phyloP scores from a whole-genome alignment of 2,113 vertebrate genomes.

The Arvicanthis niloticus region DNA sequence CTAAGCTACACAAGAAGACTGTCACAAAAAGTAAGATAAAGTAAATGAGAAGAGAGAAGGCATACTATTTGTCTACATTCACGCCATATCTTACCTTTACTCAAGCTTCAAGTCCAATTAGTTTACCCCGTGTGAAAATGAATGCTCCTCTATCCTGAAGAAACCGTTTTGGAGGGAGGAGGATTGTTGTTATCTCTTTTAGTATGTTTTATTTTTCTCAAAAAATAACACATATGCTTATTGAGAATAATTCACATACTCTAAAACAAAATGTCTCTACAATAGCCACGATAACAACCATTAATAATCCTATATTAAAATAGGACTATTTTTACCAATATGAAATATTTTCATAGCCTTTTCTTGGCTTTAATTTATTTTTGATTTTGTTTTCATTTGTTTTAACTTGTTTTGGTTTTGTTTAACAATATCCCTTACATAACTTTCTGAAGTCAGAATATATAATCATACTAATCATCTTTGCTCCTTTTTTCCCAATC shows the following conservation, averaged over 20 bases:
- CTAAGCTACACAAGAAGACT: neutral
- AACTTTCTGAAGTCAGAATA: neutral
- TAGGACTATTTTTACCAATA: neutral
- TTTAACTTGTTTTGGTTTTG: neutral
- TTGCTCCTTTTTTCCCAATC: neutral
- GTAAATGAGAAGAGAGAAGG: neutral
- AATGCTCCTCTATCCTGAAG: neutral
- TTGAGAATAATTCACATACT: slow-evolving; percentile 9
- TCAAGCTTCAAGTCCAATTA: neutral
- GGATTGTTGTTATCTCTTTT: neutral
- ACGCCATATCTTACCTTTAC: neutral
- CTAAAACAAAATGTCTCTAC: neutral
- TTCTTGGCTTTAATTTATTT: neutral
- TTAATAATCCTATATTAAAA: neutral
- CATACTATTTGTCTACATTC: neutral
- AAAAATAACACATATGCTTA: neutral
- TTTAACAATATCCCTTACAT: neutral
- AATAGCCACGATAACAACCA: neutral
- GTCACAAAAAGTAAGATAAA: neutral
- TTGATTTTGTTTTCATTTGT: neutral
- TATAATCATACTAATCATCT: neutral
- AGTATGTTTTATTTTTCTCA: neutral
- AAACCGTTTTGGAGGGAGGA: neutral
- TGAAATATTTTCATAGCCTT: neutral
- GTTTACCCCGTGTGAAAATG: neutral